A percentile compares a stretch with the other conserved stretches of the same genome.
Conservation (phyloP, 2,113 vertebrate species). For the Poeciliopsis prolifica region DNA sequence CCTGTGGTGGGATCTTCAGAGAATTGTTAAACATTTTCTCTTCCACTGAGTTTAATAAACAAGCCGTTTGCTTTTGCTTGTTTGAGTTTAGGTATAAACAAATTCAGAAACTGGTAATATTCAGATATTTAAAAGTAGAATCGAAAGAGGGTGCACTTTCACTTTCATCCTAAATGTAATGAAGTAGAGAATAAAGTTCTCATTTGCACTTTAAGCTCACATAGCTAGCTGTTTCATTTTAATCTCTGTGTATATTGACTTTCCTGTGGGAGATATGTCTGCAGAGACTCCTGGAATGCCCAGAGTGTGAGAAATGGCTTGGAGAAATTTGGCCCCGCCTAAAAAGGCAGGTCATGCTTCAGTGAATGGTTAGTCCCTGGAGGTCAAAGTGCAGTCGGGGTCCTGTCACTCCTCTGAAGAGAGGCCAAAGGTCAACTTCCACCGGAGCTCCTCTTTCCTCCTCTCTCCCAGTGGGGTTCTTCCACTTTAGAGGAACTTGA, state of each 20-base stretch:
- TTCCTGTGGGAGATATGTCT: conserved; percentile 38
- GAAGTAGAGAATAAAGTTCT: neutral
- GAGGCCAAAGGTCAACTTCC: conserved; percentile 73
- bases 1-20: neutral
- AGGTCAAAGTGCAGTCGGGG: conserved; percentile 73
- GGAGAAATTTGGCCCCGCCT: conserved; percentile 53
- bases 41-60: neutral
- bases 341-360: conserved; percentile 71
- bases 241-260: conserved; percentile 12
- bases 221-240: neutral
- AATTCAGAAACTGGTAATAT: no score
- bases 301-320: conserved; percentile 69
- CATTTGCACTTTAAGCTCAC: neutral
- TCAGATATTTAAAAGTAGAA: no score
- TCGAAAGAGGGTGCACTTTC: neutral
- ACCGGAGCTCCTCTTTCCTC: conserved; percentile 71
- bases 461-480: conserved; percentile 54
- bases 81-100: no score
- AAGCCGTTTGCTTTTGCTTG: neutral
- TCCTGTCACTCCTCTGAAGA: conserved; percentile 76
- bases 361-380: conserved; percentile 64
- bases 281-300: conserved; percentile 71
- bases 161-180: neutral
- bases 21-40: no score
- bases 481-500: conserved; percentile 34